phyloP scores from a whole-genome alignment of 2,888 invertebrate genomes.

The Hyppa rectilinea region DNA sequence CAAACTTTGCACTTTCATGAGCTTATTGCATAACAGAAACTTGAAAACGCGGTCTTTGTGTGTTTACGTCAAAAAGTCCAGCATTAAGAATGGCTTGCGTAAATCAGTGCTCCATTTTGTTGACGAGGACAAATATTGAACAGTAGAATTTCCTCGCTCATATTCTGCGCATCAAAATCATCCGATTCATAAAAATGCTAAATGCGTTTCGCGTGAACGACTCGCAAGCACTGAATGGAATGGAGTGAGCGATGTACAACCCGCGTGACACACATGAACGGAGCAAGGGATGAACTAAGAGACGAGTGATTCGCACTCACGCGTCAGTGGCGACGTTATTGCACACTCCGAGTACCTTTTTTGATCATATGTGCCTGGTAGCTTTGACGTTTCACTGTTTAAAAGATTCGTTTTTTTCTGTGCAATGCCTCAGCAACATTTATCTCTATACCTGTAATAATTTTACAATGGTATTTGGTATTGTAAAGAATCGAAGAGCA shows the following conservation, averaged over 20 bases:
- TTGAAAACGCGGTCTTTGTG: conserved; percentile 52
- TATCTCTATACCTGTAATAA: not conserved
- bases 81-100: conserved; percentile 43
- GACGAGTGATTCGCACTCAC: conserved; percentile 56
- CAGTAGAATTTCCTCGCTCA: conserved; percentile 15
- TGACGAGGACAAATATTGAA: conserved; percentile 33
- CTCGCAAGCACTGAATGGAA: conserved; percentile 47
- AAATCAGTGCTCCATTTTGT: conserved; percentile 40
- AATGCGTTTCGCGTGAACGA: conserved; percentile 55
- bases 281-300: conserved; percentile 51
- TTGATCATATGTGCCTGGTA: conserved; percentile 25
- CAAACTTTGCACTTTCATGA: conserved; percentile 65
- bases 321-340: conserved; percentile 49
- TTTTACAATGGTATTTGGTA: not conserved
- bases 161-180: conserved; percentile 37
- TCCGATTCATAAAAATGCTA: conserved; percentile 58
- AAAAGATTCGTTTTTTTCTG: not conserved
- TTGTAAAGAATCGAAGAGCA: not conserved
- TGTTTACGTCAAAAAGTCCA: conserved; percentile 46
- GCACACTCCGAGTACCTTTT: conserved; percentile 33
- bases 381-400: conserved; percentile 36
- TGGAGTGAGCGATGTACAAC: conserved; percentile 50
- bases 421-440: not conserved
- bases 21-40: conserved; percentile 60
- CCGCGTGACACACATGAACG: conserved; percentile 57